These are phyloP conservation scores for Pseudoatta argentina DNA, from an alignment of 1,140 invertebrate species.

Conservation along the genomic window DNA sequence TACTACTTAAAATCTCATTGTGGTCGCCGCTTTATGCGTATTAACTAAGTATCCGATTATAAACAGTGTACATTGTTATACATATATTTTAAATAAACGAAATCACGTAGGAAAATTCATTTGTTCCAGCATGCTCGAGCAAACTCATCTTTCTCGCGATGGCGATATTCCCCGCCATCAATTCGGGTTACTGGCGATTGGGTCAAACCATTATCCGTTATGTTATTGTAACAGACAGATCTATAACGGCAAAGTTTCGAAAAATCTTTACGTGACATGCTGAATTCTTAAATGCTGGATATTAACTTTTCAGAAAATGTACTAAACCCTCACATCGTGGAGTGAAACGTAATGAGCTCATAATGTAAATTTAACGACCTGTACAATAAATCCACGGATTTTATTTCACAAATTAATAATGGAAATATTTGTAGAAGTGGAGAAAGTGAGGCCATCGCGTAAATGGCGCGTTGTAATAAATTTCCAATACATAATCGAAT, in stretches of 20 bases:
- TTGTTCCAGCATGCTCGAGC: too few relatives aligned
- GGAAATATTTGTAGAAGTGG: background rate
- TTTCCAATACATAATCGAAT: constrained; percentile 40
- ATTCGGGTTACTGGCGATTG: background rate
- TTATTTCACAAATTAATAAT: constrained; percentile 22
- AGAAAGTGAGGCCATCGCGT: background rate
- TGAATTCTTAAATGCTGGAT: background rate
- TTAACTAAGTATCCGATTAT: background rate
- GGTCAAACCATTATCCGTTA: background rate
- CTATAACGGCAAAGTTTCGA: background rate
- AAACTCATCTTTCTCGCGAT: background rate
- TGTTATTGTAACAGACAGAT: constrained; percentile 8
- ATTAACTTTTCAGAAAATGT: background rate
- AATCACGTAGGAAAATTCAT: constrained; percentile 12
- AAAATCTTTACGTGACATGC: background rate
- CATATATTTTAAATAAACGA: background rate
- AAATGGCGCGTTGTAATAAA: constrained; percentile 44
- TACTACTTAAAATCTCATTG: too few relatives aligned
- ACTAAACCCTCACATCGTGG: background rate
- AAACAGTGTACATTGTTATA: background rate
- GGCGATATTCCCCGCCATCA: background rate
- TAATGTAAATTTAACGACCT: background rate
- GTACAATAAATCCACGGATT: background rate
- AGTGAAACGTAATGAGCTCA: background rate
- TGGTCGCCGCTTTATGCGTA: background rate